These are phyloP conservation scores for Gari tellinella DNA, from an alignment of 2,888 invertebrate species.

Conservation along the genomic window DNA sequence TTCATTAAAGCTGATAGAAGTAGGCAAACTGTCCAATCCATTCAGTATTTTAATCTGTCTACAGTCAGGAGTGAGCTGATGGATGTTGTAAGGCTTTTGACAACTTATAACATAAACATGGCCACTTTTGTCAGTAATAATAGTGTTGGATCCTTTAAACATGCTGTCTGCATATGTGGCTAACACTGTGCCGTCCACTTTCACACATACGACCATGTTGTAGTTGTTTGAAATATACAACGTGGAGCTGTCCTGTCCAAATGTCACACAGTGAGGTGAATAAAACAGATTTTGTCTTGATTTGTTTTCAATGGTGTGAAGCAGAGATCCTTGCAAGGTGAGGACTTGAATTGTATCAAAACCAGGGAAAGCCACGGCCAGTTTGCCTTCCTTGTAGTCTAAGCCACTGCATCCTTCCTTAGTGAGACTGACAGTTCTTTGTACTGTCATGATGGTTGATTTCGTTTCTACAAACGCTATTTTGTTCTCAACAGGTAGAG, in stretches of 20 bases:
- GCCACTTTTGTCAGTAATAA: background rate
- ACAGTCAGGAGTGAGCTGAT: background rate
- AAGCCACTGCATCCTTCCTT: background rate
- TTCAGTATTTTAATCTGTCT: conserved; percentile 1
- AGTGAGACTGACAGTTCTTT: too few species aligned
- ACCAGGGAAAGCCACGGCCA: background rate
- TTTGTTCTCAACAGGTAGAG: too few species aligned
- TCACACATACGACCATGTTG: background rate
- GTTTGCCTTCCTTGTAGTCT: background rate
- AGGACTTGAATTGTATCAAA: background rate
- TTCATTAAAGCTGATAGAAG: background rate
- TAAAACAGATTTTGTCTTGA: background rate
- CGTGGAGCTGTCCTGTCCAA: background rate
- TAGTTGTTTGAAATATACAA: background rate
- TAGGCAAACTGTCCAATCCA: background rate
- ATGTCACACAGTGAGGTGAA: background rate
- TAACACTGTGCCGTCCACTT: background rate
- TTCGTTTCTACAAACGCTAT: too few species aligned
- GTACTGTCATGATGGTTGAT: too few species aligned
- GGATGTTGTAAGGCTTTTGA: background rate
- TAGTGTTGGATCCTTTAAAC: background rate
- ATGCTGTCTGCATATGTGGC: background rate
- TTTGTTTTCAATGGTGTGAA: background rate
- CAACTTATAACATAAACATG: background rate
- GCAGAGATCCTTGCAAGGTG: background rate